phyloP scores from a whole-genome alignment of 2,113 vertebrate species.

The Petrocephalus zakoni region DNA sequence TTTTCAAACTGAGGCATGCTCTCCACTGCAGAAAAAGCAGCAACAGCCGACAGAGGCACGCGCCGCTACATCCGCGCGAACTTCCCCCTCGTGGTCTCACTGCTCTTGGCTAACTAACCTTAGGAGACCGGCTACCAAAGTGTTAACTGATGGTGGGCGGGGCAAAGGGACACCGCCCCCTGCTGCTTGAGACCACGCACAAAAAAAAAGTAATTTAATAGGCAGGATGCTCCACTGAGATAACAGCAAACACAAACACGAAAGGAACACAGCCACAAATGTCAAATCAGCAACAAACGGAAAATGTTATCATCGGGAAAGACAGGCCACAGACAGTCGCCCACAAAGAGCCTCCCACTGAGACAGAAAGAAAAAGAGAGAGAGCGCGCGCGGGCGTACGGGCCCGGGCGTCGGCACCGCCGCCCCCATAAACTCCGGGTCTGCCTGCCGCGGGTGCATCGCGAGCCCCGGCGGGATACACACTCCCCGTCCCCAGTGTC shows the following conservation, averaged over 20 bases:
- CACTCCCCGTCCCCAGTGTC: not conserved
- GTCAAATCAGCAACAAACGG: constrained; percentile 55
- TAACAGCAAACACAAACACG: constrained; percentile 20
- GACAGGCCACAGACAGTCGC: constrained; percentile 55
- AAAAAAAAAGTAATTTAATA: constrained; percentile 5
- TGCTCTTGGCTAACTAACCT: constrained; percentile 33
- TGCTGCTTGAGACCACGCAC: not conserved
- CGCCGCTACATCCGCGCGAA: not conserved
- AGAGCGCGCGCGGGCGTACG: constrained; percentile 25
- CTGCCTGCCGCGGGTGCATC: not conserved
- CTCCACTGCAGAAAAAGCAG: not conserved
- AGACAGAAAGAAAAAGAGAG: not conserved
- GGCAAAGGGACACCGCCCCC: not conserved
- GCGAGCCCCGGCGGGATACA: not conserved
- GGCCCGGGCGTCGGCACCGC: not conserved
- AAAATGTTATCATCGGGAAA: constrained; percentile 67
- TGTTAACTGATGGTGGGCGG: constrained; percentile 26
- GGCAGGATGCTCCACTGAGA: constrained; percentile 14
- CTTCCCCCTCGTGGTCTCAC: not conserved
- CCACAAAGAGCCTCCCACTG: constrained; percentile 52
- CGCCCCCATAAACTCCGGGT: constrained; percentile 8
- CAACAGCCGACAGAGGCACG: not conserved
- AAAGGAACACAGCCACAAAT: constrained; percentile 37
- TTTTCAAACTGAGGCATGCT: not conserved
- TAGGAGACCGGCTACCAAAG: constrained; percentile 34